Evolutionary conservation across 1,140 invertebrate species (phyloP).

Genomic region (Leptestheria dahalacensis): DNA sequence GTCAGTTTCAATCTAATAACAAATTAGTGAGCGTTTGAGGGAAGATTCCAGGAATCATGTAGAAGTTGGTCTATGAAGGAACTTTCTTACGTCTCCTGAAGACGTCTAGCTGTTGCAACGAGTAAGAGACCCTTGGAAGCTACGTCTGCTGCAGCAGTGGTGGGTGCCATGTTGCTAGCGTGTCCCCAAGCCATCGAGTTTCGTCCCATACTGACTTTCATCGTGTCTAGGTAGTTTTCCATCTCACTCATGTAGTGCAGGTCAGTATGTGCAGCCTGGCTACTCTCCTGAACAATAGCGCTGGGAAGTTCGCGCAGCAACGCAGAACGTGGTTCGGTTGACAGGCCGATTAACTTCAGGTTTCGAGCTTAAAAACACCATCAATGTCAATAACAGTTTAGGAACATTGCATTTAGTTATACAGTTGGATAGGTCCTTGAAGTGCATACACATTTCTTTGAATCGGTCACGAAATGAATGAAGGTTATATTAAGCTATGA

Average conservation of each 20-base stretch:
- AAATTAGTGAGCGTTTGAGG: neutral
- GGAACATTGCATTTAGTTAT: too few relatives aligned
- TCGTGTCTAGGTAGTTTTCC: neutral
- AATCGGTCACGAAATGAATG: too few relatives aligned
- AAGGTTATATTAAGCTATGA: neutral
- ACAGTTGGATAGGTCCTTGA: too few relatives aligned
- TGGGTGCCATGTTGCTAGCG: constrained; percentile 7
- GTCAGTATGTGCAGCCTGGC: neutral
- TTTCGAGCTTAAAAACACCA: neutral
- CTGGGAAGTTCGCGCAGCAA: neutral
- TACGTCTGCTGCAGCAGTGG: neutral
- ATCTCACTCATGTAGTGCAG: neutral
- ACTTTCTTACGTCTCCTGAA: constrained; percentile 5
- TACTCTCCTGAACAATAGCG: neutral
- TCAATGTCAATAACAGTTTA: neutral
- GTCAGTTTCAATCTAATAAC: constrained; percentile 4
- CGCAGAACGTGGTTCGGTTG: neutral
- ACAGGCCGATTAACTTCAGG: neutral
- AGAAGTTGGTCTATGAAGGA: neutral
- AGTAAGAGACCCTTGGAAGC: constrained; percentile 1
- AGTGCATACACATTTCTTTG: too few relatives aligned
- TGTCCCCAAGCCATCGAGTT: constrained; percentile 13
- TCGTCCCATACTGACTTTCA: neutral
- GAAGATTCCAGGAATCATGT: neutral
- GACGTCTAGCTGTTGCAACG: constrained; percentile 1